A percentile compares a stretch with the other conserved stretches of the same genome.
These are phyloP conservation scores for Acleris emargana DNA, from an alignment of 2,888 invertebrate genomes.

Conservation along the genomic window DNA sequence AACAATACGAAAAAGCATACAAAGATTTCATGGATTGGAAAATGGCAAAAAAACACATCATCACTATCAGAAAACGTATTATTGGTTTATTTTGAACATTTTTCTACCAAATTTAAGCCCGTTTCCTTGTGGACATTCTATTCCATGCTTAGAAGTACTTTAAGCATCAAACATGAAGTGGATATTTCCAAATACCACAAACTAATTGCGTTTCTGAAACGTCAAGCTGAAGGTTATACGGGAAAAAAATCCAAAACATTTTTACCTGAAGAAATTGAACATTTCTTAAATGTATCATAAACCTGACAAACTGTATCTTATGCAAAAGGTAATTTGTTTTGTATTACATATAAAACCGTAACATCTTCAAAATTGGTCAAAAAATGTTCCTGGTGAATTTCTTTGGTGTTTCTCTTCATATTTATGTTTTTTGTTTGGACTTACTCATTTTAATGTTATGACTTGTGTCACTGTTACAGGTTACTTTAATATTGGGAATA, in stretches of 20 bases:
- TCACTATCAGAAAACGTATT: slow-evolving; percentile 3
- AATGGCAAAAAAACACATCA: neutral
- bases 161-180: slow-evolving; percentile 27
- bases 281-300: slow-evolving; percentile 31
- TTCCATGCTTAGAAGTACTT: slow-evolving; percentile 30
- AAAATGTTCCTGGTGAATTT: neutral
- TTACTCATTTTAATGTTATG: neutral
- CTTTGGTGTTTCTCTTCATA: neutral
- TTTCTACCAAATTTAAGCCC: slow-evolving; percentile 28
- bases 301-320: slow-evolving; percentile 19
- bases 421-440: too few species aligned
- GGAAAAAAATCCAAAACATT: slow-evolving; percentile 28
- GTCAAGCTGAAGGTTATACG: slow-evolving; percentile 11
- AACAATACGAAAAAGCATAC: slow-evolving; percentile 14
- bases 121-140: slow-evolving; percentile 24
- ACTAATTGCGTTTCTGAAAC: slow-evolving; percentile 19
- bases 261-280: slow-evolving; percentile 23
- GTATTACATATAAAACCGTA: too few species aligned
- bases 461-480: slow-evolving; percentile 20
- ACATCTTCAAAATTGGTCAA: too few species aligned
- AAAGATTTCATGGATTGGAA: slow-evolving; percentile 20
- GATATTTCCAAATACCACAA: slow-evolving; percentile 28
- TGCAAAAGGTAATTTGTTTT: slow-evolving; percentile 24
- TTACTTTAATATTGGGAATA: slow-evolving; percentile 29
- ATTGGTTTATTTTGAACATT: slow-evolving; percentile 28